A percentile compares a stretch with the other conserved stretches of the same genome.
Conservation (phyloP, 2,888 invertebrate genomes). For the Thyatira batis region DNA sequence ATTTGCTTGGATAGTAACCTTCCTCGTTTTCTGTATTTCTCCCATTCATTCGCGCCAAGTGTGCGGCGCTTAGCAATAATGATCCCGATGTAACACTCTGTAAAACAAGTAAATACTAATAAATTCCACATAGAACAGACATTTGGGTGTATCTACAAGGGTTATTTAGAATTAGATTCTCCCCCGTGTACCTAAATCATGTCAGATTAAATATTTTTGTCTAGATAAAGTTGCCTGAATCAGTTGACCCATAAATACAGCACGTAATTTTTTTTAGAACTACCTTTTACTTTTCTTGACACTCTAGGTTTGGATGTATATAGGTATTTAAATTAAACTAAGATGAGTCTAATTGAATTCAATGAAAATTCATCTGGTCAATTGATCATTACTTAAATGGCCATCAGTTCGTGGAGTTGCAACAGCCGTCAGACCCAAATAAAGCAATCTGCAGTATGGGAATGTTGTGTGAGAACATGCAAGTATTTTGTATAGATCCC, state of each 20-base stretch:
- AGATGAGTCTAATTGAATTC: neutral
- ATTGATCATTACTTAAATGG: neutral
- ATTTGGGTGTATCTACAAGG: no score
- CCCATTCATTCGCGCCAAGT: slow-evolving; percentile 83
- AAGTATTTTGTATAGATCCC: slow-evolving; percentile 47
- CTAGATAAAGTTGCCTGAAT: no score
- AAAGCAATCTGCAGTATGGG: slow-evolving; percentile 30
- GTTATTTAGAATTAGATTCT: no score
- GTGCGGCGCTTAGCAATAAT: slow-evolving; percentile 89
- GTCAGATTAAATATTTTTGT: no score
- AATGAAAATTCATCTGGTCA: neutral
- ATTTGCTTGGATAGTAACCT: slow-evolving; percentile 59
- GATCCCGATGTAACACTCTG: slow-evolving; percentile 93
- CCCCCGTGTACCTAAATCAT: no score
- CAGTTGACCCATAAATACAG: no score
- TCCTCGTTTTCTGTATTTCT: slow-evolving; percentile 60
- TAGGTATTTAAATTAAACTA: neutral
- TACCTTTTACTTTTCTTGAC: neutral
- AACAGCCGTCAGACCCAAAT: slow-evolving; percentile 29
- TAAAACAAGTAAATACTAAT: slow-evolving; percentile 38
- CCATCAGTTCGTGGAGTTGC: slow-evolving; percentile 13
- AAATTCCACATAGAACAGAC: no score
- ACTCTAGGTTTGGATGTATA: neutral
- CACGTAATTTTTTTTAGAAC: no score
- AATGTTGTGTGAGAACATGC: slow-evolving; percentile 36